A percentile compares a stretch with the other conserved stretches of the same genome.
Evolutionary conservation across 2,113 vertebrate genomes (phyloP).

Genomic region (Chloropsis cyanopogon): DNA sequence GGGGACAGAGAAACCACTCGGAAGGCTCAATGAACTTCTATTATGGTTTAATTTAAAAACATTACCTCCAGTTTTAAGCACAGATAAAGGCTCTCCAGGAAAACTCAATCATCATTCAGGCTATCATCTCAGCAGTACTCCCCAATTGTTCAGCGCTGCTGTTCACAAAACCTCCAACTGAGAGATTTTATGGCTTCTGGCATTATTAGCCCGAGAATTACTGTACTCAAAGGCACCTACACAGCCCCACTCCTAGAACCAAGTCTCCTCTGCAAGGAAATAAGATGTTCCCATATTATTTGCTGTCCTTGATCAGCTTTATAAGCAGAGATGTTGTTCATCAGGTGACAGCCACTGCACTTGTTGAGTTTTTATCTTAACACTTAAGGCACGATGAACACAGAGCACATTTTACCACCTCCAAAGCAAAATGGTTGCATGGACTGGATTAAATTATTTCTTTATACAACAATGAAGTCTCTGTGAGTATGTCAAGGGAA

Average conservation of each 20-base stretch:
- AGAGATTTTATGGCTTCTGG: slow-evolving; percentile 53
- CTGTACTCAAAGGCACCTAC: background rate
- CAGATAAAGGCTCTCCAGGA: slow-evolving; percentile 51
- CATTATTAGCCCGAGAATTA: slow-evolving; percentile 35
- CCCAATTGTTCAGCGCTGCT: background rate
- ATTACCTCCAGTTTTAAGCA: slow-evolving; percentile 48
- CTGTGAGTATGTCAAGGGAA: slow-evolving; percentile 47
- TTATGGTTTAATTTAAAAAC: slow-evolving; percentile 5
- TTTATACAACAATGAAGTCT: slow-evolving; percentile 36
- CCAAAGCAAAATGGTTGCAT: slow-evolving; percentile 16
- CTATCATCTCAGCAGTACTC: slow-evolving; percentile 54
- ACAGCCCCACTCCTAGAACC: background rate
- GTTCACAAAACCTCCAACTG: slow-evolving; percentile 18
- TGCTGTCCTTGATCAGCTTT: background rate
- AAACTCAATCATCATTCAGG: slow-evolving; percentile 52
- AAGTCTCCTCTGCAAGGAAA: background rate
- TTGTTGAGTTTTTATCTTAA: background rate
- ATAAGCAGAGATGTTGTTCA: background rate
- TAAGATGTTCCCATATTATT: background rate
- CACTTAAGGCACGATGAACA: background rate
- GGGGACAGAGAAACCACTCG: background rate
- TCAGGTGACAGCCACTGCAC: background rate
- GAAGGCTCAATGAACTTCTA: slow-evolving; percentile 12
- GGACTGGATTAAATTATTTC: slow-evolving; percentile 54
- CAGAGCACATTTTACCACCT: background rate